These are phyloP conservation scores for Bradypus variegatus DNA, from an alignment of 2,797 vertebrate genomes.

Conservation along the genomic window DNA sequence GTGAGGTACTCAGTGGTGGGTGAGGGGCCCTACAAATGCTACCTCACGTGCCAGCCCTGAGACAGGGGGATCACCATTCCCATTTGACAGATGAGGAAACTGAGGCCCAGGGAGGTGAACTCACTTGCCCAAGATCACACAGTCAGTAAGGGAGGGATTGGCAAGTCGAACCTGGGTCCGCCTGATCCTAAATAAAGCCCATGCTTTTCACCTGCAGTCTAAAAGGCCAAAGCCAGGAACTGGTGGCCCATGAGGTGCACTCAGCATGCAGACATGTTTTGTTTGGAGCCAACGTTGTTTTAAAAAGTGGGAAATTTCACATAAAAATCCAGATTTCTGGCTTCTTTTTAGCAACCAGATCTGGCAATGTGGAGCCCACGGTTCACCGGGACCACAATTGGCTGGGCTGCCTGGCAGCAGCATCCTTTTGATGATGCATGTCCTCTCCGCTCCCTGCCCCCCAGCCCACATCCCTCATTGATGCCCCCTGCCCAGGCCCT, in stretches of 20 bases:
- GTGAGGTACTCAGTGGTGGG: neutral
- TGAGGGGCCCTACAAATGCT: neutral
- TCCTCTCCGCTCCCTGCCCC: neutral
- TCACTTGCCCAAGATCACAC: neutral
- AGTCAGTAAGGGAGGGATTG: neutral
- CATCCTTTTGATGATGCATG: neutral
- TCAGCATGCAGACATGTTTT: constrained; percentile 45
- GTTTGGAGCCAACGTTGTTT: constrained; percentile 45
- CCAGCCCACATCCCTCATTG: neutral
- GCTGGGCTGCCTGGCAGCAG: neutral
- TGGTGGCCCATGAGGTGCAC: constrained; percentile 41
- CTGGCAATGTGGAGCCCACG: constrained; percentile 39
- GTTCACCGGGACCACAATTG: neutral
- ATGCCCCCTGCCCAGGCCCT: neutral
- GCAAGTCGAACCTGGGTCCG: neutral
- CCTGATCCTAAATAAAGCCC: neutral
- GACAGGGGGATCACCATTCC: neutral
- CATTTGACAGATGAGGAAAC: neutral
- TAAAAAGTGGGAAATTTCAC: constrained; percentile 59
- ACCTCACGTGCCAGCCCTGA: neutral
- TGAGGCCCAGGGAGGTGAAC: neutral
- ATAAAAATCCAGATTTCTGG: constrained; percentile 57
- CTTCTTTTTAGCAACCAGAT: constrained; percentile 57
- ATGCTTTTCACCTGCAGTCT: neutral
- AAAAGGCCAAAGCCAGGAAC: constrained; percentile 8